These are phyloP conservation scores for Pangasius krempfi DNA, from an alignment of 2,797 vertebrate species.

Conservation along the genomic window DNA sequence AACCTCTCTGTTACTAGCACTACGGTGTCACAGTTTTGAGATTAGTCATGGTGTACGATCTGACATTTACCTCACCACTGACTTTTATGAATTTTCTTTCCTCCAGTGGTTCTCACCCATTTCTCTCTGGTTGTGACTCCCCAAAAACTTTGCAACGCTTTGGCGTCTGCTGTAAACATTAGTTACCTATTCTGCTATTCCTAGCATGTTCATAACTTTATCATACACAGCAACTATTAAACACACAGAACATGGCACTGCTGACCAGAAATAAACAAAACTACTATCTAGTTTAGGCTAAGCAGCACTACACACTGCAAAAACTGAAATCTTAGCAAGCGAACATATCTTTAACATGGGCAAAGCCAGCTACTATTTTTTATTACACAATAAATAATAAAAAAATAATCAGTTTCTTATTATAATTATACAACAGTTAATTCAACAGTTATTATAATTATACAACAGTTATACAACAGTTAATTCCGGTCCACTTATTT, in stretches of 20 bases:
- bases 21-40: neutral
- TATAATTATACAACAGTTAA: no score
- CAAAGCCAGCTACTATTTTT: no score
- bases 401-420: no score
- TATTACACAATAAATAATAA: no score
- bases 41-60: neutral
- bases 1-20: neutral
- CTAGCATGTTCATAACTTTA: neutral
- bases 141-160: neutral
- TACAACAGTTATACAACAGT: no score
- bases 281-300: no score
- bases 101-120: neutral
- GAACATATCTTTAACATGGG: no score
- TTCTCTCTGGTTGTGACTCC: neutral
- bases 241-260: neutral
- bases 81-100: conserved; percentile 1
- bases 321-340: no score
- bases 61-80: conserved; percentile 11
- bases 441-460: no score
- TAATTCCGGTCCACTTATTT: no score
- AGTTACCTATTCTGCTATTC: neutral
- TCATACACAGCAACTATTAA: neutral
- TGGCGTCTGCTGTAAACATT: neutral
- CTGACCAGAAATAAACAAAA: neutral
- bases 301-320: no score